These are phyloP conservation scores for Drosophila sturtevanti DNA, from an alignment of 1,140 invertebrate species.

Conservation along the genomic window DNA sequence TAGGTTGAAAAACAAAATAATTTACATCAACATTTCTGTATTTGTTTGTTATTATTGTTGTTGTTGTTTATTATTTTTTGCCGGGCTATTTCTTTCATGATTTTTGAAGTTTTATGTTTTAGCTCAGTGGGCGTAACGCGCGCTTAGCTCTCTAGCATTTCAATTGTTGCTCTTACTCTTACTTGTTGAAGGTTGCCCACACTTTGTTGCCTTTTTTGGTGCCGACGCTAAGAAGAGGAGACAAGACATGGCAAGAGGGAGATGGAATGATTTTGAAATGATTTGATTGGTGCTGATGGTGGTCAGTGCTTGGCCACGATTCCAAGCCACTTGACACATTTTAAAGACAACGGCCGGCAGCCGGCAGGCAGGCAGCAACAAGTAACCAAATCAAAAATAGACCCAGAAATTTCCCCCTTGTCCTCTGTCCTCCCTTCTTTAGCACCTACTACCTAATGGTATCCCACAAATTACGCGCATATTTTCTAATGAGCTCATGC, in stretches of 20 bases:
- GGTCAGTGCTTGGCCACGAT: conserved; percentile 64
- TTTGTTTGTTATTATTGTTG: conserved; percentile 64
- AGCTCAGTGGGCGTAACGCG: conserved; percentile 66
- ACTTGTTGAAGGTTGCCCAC: conserved; percentile 46
- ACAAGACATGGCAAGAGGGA: background rate
- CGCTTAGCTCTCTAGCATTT: conserved; percentile 47
- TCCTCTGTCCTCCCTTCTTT: conserved; percentile 26
- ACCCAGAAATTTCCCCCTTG: conserved; percentile 55
- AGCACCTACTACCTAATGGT: conserved; percentile 15
- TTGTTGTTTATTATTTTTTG: too few species aligned
- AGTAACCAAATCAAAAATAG: conserved; percentile 29
- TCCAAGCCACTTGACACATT: conserved; percentile 76
- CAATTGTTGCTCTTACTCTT: background rate
- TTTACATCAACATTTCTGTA: conserved; percentile 72
- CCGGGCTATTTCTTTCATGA: conserved; percentile 51
- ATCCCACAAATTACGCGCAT: conserved; percentile 76
- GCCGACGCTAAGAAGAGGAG: conserved; percentile 23
- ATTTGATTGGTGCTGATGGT: conserved; percentile 67
- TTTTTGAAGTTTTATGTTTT: conserved; percentile 76
- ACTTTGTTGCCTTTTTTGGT: conserved; percentile 67
- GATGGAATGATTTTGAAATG: background rate
- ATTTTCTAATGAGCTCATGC: conserved; percentile 80
- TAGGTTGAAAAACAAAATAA: conserved; percentile 60
- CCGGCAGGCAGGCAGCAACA: conserved; percentile 21
- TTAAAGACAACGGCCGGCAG: conserved; percentile 27